Evolutionary conservation across 2,797 vertebrate species (phyloP).

Genomic region (Enteromius paludinosus): DNA sequence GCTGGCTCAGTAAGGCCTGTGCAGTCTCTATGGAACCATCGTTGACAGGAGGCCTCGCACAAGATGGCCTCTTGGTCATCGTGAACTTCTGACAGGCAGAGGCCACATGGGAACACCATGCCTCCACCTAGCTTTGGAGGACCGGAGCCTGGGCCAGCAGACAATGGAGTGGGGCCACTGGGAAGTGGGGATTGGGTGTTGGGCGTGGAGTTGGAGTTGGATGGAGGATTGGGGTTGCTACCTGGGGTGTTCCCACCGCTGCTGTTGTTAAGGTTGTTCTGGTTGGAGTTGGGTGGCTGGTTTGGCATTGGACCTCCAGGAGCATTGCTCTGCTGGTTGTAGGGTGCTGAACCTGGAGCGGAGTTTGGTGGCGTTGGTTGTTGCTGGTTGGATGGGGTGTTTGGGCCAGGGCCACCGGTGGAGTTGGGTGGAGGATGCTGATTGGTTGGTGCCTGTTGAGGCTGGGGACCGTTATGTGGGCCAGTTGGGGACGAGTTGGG

Average conservation of each 20-base stretch:
- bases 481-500: conserved; percentile 82
- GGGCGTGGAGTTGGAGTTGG: conserved; percentile 81
- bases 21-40: conserved; percentile 98
- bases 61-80: conserved; percentile 97
- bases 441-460: conserved; percentile 76
- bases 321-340: conserved; percentile 87
- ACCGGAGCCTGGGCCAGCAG: conserved; percentile 73
- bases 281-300: conserved; percentile 79
- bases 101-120: conserved; percentile 88
- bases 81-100: conserved; percentile 92
- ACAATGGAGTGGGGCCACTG: conserved; percentile 73
- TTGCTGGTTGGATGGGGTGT: conserved; percentile 79
- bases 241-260: conserved; percentile 82
- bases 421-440: conserved; percentile 79
- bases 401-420: conserved; percentile 74
- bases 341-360: conserved; percentile 79
- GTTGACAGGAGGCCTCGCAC: conserved; percentile 96
- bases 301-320: conserved; percentile 79
- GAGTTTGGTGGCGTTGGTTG: conserved; percentile 88
- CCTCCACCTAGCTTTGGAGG: conserved; percentile 80
- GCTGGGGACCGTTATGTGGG: conserved; percentile 79
- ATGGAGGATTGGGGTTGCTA: conserved; percentile 86
- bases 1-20: conserved; percentile 95
- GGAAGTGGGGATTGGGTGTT: conserved; percentile 82
- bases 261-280: conserved; percentile 80